Evolutionary conservation across 1,140 invertebrate species (phyloP).

Genomic region (Ridgeia piscesae): DNA sequence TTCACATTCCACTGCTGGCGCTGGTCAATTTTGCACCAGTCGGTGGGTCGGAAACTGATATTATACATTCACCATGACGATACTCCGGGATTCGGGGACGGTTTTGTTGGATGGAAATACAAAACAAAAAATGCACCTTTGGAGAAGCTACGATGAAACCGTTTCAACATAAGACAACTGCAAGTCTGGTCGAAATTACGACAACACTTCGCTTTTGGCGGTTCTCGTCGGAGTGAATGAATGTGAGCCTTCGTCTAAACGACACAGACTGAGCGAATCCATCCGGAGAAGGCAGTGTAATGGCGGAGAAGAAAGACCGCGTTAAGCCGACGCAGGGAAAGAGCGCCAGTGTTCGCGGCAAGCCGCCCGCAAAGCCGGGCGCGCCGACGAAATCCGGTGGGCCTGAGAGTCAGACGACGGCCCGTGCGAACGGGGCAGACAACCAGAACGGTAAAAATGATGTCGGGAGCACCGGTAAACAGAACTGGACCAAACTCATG

Average conservation of each 20-base stretch:
- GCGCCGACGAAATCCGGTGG: neutral
- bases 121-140: neutral
- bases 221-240: neutral
- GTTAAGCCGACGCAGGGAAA: neutral
- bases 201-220: neutral
- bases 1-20: neutral
- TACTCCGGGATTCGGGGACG: neutral
- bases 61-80: neutral
- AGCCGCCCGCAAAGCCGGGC: neutral
- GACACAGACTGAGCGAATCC: neutral
- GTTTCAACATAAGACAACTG: neutral
- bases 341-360: neutral
- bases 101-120: neutral
- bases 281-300: neutral
- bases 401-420: neutral
- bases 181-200: neutral
- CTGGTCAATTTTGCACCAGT: neutral
- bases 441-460: neutral
- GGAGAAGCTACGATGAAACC: neutral
- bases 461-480: neutral
- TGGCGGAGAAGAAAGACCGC: neutral
- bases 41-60: neutral
- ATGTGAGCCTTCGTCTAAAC: neutral
- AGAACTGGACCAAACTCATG: neutral
- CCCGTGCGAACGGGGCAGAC: neutral